These are phyloP conservation scores for Epinotia demarniana DNA, from an alignment of 2,888 invertebrate species.

Conservation along the genomic window DNA sequence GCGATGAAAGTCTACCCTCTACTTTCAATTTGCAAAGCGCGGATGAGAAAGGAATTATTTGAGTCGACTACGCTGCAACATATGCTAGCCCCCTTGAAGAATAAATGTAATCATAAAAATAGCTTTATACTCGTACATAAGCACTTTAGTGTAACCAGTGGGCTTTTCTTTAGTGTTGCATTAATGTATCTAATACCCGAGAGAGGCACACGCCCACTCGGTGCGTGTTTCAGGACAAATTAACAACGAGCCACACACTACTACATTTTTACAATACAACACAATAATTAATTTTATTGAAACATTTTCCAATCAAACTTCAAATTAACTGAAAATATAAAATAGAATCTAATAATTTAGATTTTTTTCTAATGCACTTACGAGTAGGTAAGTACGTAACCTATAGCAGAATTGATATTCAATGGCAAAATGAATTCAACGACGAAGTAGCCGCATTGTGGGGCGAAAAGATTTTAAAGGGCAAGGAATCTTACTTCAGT, in stretches of 20 bases:
- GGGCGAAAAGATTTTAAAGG: constrained; percentile 1
- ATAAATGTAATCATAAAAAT: no score
- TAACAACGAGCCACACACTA: not conserved
- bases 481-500: not conserved
- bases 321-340: not conserved
- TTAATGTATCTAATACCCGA: not conserved
- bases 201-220: constrained; percentile 10
- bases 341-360: no score
- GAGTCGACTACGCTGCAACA: no score
- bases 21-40: no score
- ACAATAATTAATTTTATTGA: constrained; percentile 4
- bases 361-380: not conserved
- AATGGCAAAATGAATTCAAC: not conserved
- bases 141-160: not conserved
- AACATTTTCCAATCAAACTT: not conserved
- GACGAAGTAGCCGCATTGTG: not conserved
- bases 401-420: not conserved
- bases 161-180: not conserved
- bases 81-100: no score
- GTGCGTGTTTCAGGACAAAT: constrained; percentile 19
- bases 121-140: no score
- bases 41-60: no score
- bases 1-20: no score
- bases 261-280: no score
- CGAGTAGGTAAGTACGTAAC: no score